Evolutionary conservation across 2,888 invertebrate species (phyloP), one percentile per base, ranked within the genome.

Genomic region (Erannis defoliaria): DNA sequence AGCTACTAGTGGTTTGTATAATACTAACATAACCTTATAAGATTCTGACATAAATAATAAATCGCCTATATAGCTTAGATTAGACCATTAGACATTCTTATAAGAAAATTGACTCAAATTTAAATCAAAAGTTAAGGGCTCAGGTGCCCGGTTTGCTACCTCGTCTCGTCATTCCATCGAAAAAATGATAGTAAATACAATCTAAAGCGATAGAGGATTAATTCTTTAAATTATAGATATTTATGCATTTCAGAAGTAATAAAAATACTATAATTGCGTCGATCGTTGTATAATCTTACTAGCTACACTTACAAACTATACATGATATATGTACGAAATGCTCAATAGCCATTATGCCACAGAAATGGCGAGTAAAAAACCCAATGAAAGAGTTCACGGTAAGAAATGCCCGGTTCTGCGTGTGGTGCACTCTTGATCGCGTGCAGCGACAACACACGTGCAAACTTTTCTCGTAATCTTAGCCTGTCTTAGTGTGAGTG

Each of bases 391-490:
- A 19, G 19, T 42, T 75, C 76, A 78, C 88, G 80, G 71, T 68
- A 88, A 85, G 73, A 89, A 88, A 86, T 67, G 80, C 80, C 81
- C 81, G 55, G 59, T 66, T 73, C 76, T 84, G 84, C 83, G 85
- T 85, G 84, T 80, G 80, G 81, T 84, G 84, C 82, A 81, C 78
- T 81, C 79, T 75, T 35, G 78, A 82, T 86, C 85, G 88, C 88
- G 83, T 87, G 87, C 85, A 84, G 74, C 80, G 74, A 68, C 77
- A 80, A 76, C 81, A 82, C 80, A 77, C 70, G 57, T 62, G 65
- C 59, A 70, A 46, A 31, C 14, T 26, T 51, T 55, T 62, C 63
- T 56, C 67, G 68, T 75, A 63, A 59, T 55, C 60, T 57, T 45
- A 73, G 63, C 42, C 19, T 9, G 23, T 46, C 18, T 61, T 42